Base-by-base conservation (phyloP, 1,140 invertebrate genomes). In the Pseudoatta argentina region DNA sequence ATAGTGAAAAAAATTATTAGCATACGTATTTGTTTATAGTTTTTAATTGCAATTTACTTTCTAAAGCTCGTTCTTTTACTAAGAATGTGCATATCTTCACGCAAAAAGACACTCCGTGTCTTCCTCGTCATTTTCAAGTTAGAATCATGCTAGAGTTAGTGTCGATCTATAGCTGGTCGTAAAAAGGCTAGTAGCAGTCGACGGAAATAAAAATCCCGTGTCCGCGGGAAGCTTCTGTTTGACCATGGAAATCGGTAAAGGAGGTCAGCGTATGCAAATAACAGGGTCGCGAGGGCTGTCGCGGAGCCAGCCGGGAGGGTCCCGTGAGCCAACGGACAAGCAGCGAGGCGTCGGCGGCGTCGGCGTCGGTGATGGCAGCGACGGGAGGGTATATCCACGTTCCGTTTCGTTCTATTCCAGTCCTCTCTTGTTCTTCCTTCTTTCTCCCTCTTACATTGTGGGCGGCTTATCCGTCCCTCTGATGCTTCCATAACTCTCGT, bases 181-280 rank as follows among this genome's bases (percentile, higher is more conserved):
- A 48, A 55, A 48, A 75, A 44, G 73, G 27, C n/a, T 21, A 64
- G 24, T 16, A 3, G 66, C 39, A 53, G 51, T 67, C 69, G 51
- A 59, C 34, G n/a, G 30, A 66, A 86, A 61, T 85, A 72, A 76
- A 24, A 67, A 88, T 78, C 44, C 53, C 55, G 77, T 71, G 64
- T 91, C 89, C 78, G 87, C 87, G 90, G 86, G 82, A 89, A 66
- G 86, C 89, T 89, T 93, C 89, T 92, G 92, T 92, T 93, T 93
- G 89, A 89, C 88, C 92, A 91, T 91, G 90, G 89, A 92, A 93
- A 92, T 94, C 89, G 90, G 86, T 87, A 87, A 93, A 94, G 91
- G 91, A 93, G 93, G 92, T 93, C 92, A 93, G 90, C 91, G 87
- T 92, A 93, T 92, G 93, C 93, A 94, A 94, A 93, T 93, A 94